Evolutionary conservation across 2,113 vertebrate genomes (phyloP), one percentile per base, ranked within the genome.

Genomic region (Misgurnus mizolepis): DNA sequence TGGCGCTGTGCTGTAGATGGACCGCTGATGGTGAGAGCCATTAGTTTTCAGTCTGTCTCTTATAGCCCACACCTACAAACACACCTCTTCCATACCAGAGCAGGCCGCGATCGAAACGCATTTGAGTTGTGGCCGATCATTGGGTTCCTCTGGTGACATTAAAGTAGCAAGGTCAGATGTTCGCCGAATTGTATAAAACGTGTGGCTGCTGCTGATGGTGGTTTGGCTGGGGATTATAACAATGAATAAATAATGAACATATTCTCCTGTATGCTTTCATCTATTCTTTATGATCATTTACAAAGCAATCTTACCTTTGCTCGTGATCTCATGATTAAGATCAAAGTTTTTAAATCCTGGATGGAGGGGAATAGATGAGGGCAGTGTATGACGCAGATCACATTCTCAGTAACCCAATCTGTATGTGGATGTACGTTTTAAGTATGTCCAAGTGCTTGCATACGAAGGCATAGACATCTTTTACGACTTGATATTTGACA

Each of bases 151-250:
- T 62, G 43, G 78, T 78, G 64, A 85, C 77, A 85, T 75, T 85
- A 80, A 83, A 66, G 76, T 6, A 17, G 27, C 69, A 75, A 67
- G 78, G 78, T 86, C 76, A 77, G 79, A 83, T 82, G 82, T 87
- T 81, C 64, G 81, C 80, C 68, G 80, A 86, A 83, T 76, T 68
- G 62, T 84, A 82, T 85, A 40, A 75, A 80, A 82, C 78, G 18
- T 55, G 67, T 70, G 67, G 40, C 55, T 73, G 66, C 71, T 18
- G 34, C n/a, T 17, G n/a, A 14, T 17, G 7, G 34, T 40, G 5
- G 49, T 40, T 47, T 45, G 34, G 17, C 14, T 56, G 15, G 55
- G 10, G 11, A 53, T 47, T 7, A 10, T 47, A 47, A 47, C 7
- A 76, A 41, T 40, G 56, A 49, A 47, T 6, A 27, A 53, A 61